Conservation (phyloP, 2,888 invertebrate species). For the Ormyrus rosae region DNA sequence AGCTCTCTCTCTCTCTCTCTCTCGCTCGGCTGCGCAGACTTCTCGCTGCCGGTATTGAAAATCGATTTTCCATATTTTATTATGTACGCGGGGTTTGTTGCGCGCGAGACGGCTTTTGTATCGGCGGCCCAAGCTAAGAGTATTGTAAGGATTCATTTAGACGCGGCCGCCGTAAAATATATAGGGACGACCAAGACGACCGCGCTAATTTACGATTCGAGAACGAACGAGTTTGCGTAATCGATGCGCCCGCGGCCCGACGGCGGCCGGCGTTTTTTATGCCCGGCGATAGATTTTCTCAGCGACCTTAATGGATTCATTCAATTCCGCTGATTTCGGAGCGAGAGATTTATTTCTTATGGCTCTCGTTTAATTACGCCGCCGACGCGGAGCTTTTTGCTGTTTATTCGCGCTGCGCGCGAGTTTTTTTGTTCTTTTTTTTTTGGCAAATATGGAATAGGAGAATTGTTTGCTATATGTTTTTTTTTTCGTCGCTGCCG, state of each 20-base stretch:
- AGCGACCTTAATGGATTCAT: neutral
- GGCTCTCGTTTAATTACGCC: too few relatives aligned
- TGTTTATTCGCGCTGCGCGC: too few relatives aligned
- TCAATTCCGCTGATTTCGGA: neutral
- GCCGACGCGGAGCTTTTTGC: too few relatives aligned
- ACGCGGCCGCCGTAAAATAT: neutral
- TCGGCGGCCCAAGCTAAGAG: conserved; percentile 25
- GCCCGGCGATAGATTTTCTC: neutral
- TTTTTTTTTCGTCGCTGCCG: too few relatives aligned
- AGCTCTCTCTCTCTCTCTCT: too few relatives aligned
- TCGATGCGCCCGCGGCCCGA: conserved; percentile 16
- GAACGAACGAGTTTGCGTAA: conserved; percentile 29
- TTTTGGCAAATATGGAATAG: too few relatives aligned
- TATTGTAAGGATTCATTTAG: conserved; percentile 37
- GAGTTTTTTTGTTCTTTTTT: too few relatives aligned
- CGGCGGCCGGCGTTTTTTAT: neutral
- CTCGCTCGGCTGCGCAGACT: too few relatives aligned
- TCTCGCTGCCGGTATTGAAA: conserved; percentile 31
- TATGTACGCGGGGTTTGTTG: conserved; percentile 3
- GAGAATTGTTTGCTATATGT: too few relatives aligned
- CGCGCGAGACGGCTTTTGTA: neutral
- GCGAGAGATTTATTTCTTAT: neutral
- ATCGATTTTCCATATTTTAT: conserved; percentile 54
- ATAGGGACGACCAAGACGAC: neutral
- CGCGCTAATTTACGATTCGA: conserved; percentile 34